These are phyloP conservation scores for Cephus cinctus DNA, from an alignment of 1,140 invertebrate species.

Conservation along the genomic window DNA sequence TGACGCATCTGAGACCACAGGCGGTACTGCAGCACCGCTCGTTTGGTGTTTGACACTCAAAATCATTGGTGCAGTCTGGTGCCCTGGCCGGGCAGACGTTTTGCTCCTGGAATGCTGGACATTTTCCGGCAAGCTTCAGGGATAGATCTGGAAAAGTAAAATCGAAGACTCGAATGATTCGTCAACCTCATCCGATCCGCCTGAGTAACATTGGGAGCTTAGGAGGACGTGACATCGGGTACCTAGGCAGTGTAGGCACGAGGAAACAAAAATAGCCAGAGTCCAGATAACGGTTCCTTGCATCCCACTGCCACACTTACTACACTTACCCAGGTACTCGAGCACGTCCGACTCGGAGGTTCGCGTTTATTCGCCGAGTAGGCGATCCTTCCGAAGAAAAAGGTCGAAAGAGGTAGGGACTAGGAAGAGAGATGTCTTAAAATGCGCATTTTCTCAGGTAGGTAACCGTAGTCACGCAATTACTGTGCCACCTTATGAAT, in stretches of 20 bases:
- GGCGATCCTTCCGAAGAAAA: too few relatives aligned
- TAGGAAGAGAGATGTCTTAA: too few relatives aligned
- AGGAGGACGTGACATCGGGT: not conserved
- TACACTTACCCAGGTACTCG: slow-evolving; percentile 18
- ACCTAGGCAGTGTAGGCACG: slow-evolving; percentile 8
- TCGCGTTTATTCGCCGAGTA: too few relatives aligned
- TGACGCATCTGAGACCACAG: slow-evolving; percentile 45
- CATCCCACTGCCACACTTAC: slow-evolving; percentile 53
- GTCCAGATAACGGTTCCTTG: slow-evolving; percentile 44
- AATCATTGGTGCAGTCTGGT: slow-evolving; percentile 39
- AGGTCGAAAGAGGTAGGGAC: not conserved
- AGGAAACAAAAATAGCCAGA: slow-evolving; percentile 39
- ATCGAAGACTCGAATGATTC: slow-evolving; percentile 18
- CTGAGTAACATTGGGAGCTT: not conserved
- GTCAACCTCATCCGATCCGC: not conserved
- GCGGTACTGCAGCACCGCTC: slow-evolving; percentile 51
- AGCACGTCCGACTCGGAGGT: too few relatives aligned
- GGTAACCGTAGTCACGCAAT: too few relatives aligned
- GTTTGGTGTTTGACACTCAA: slow-evolving; percentile 39
- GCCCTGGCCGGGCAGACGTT: slow-evolving; percentile 46
- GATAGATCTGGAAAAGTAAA: slow-evolving; percentile 40
- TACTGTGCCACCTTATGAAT: too few relatives aligned
- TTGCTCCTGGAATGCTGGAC: slow-evolving; percentile 47
- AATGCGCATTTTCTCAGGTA: too few relatives aligned
- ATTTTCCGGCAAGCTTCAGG: slow-evolving; percentile 37